These are phyloP conservation scores for Pardalotus punctatus DNA, from an alignment of 2,113 vertebrate species.

Conservation along the genomic window DNA sequence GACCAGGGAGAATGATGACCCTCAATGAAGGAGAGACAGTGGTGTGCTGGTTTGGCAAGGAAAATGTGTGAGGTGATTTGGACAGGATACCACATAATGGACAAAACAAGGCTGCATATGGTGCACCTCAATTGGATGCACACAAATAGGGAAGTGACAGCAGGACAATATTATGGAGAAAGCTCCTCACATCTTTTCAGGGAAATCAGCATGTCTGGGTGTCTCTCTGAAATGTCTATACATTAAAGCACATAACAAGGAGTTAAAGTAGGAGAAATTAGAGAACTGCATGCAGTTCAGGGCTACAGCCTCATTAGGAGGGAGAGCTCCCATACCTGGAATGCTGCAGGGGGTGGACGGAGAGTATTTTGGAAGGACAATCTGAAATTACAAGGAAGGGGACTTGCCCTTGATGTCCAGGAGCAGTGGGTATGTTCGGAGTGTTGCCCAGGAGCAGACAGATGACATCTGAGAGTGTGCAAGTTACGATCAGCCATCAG, in stretches of 20 bases:
- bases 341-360: accelerated
- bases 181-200: not conserved
- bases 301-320: not conserved
- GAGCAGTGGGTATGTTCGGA: not conserved
- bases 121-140: accelerated
- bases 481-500: not conserved
- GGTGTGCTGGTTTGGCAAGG: not conserved
- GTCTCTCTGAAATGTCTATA: not conserved
- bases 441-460: accelerated
- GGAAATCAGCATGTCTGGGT: not conserved
- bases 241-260: not conserved
- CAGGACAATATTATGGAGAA: not conserved
- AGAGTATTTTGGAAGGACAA: not conserved
- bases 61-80: not conserved
- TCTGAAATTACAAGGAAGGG: accelerated
- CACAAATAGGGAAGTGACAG: not conserved
- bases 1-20: not conserved
- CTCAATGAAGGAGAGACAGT: not conserved
- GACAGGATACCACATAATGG: not conserved
- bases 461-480: accelerated
- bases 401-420: not conserved
- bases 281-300: not conserved
- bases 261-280: not conserved
- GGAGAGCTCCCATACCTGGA: not conserved
- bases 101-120: not conserved